Evolutionary conservation across 2,888 invertebrate genomes (phyloP), one percentile per base, ranked within the genome.

Genomic region (Ernsta delagoae): DNA sequence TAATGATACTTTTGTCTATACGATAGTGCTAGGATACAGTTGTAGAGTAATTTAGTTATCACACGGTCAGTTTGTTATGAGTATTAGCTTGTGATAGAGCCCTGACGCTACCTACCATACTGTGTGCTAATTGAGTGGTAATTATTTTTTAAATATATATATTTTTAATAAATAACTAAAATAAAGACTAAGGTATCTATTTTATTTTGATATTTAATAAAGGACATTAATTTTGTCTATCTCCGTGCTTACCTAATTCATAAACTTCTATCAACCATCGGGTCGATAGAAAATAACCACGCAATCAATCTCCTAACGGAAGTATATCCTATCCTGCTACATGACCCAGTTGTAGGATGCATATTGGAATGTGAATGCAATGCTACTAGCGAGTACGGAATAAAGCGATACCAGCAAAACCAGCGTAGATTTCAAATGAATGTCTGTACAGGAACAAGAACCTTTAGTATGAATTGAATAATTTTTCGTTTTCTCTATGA

Each of bases 1-100:
- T 50, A 50, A 50, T 12, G 48, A 31, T 36, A 43, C 34, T 9
- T 57, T 65, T 57, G 57, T n/a, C n/a, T 31, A 43, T 43, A 63
- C 53, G 24, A 43, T n/a, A 54, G 41, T 31, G 43, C 8, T 12
- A 9, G n/a, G 41, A 50, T 50, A 24, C 16, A 50, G 16, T 50
- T 16, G 16, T 16, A 50, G 5, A 50, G 50, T 50, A 50, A 63
- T 41, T 41, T 54, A 31, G 54, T 7, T n/a, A n/a, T n/a, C n/a
- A n/a, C n/a, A n/a, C n/a, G 63, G 12, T 8, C 41, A 43, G 31
- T 34, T 31, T 4, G 11, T 54, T 31, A n/a, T n/a, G n/a, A n/a
- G n/a, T 31, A 54, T 54, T 31, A 54, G 9, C 16, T 31, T n/a
- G 48, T 5, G 16, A 50, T n/a, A 50, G 5, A 50, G 16, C 12